Conservation (phyloP, 2,113 vertebrate genomes). For the Callaeas wilsoni region DNA sequence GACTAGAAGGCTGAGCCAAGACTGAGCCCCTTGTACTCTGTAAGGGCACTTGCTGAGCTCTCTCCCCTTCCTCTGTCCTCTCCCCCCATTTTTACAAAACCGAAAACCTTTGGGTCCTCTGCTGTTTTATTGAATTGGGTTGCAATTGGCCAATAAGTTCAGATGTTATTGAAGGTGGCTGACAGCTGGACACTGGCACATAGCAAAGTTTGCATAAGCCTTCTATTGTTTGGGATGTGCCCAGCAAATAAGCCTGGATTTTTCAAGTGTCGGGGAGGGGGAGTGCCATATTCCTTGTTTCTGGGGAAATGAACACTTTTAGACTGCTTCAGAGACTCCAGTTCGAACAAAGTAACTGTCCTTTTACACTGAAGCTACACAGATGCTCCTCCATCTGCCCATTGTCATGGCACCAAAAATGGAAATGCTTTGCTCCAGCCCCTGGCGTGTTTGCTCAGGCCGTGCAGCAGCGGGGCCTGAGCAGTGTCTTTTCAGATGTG, state of each 20-base stretch:
- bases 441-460: background rate
- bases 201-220: background rate
- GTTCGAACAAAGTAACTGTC: background rate
- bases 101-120: background rate
- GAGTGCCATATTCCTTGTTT: background rate
- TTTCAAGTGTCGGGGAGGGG: background rate
- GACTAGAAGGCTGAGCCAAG: background rate
- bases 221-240: background rate
- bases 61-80: background rate
- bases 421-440: background rate
- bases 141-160: background rate
- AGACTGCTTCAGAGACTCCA: background rate
- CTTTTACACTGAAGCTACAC: background rate
- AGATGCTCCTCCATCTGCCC: constrained; percentile 22
- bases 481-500: background rate
- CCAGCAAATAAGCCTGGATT: background rate
- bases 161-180: background rate
- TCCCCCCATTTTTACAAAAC: background rate
- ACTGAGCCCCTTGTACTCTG: background rate
- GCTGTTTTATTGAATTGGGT: background rate
- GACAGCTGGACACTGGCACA: background rate
- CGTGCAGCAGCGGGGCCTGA: background rate
- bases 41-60: background rate
- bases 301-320: background rate
- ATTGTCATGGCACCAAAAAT: background rate